Evolutionary conservation across 2,888 invertebrate genomes (phyloP).

Genomic region (Lycophotia porphyrea): DNA sequence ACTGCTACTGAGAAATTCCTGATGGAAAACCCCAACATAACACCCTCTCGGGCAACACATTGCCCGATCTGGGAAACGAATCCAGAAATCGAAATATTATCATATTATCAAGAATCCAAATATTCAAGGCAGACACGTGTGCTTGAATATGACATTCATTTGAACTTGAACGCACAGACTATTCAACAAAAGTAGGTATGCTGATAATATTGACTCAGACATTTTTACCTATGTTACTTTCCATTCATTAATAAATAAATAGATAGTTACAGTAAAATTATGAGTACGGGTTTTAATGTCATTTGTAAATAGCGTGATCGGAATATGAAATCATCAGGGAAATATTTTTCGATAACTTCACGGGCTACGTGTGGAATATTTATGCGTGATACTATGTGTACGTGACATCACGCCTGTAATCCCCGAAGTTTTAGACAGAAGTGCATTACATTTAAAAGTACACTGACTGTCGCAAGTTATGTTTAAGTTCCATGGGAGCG

Average conservation of each 20-base stretch:
- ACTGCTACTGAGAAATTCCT: no score
- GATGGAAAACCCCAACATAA: no score
- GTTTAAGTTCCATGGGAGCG: background rate
- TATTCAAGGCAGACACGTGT: background rate
- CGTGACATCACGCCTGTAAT: background rate
- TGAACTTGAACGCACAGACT: background rate
- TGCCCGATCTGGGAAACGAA: no score
- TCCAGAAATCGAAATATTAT: no score
- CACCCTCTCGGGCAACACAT: no score
- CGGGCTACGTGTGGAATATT: background rate
- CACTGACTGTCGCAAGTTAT: background rate
- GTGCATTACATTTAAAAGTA: background rate
- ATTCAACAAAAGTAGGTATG: slow-evolving; percentile 7
- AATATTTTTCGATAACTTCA: slow-evolving; percentile 19
- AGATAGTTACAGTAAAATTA: slow-evolving; percentile 3
- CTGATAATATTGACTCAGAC: slow-evolving; percentile 23
- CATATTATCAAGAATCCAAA: no score
- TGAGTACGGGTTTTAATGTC: slow-evolving; percentile 23
- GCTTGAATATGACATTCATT: background rate
- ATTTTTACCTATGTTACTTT: slow-evolving; percentile 40
- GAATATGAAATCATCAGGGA: slow-evolving; percentile 47
- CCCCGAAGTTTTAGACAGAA: background rate
- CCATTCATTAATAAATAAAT: slow-evolving; percentile 39
- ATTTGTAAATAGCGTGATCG: slow-evolving; percentile 47
- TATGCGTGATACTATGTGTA: no score